Evolutionary conservation across 1,140 invertebrate genomes (phyloP).

Genomic region (Lepidurus arcticus): DNA sequence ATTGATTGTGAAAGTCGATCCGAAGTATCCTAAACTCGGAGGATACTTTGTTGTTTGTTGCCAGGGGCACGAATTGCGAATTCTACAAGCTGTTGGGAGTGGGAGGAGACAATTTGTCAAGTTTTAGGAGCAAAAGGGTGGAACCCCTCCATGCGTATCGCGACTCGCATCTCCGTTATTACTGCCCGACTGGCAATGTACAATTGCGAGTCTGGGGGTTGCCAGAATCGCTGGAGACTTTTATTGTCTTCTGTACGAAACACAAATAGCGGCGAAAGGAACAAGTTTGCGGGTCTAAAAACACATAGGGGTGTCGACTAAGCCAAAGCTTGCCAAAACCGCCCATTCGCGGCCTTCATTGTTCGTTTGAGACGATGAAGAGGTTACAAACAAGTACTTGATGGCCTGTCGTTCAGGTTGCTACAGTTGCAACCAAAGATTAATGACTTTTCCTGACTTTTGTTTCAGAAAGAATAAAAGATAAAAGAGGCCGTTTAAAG

Average conservation of each 20-base stretch:
- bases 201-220: not conserved
- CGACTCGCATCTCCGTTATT: slow-evolving; percentile 13
- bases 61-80: too few species aligned
- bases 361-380: not conserved
- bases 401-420: not conserved
- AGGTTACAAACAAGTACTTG: not conserved
- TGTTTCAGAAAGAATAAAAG: not conserved
- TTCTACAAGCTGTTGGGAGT: too few species aligned
- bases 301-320: not conserved
- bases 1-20: too few species aligned
- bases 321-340: slow-evolving; percentile 4
- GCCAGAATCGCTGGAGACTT: not conserved
- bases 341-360: not conserved
- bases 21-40: too few species aligned
- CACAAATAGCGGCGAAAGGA: not conserved
- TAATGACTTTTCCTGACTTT: not conserved
- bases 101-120: too few species aligned
- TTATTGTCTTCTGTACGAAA: not conserved
- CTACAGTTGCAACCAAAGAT: not conserved
- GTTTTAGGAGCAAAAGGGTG: too few species aligned
- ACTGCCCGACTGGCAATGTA: not conserved
- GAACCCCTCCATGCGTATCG: not conserved
- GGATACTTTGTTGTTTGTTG: too few species aligned
- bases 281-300: not conserved
- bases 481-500: not conserved